Conservation (phyloP, 2,113 vertebrate genomes). For the Cichladusa arquata region DNA sequence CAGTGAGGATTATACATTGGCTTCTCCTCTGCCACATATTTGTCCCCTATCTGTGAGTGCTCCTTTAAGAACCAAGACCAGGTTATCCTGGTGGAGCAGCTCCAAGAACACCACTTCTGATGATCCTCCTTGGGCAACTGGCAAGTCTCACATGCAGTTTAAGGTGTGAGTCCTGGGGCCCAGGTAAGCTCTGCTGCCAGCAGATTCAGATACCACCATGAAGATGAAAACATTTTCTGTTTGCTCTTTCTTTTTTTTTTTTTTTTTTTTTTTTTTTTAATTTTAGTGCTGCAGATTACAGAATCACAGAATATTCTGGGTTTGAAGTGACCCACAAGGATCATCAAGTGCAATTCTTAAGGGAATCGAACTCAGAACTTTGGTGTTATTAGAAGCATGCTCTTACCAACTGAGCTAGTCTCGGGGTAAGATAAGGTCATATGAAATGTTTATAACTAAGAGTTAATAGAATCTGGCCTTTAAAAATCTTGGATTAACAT, state of each 20-base stretch:
- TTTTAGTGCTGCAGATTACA: too few relatives aligned
- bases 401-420: neutral
- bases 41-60: neutral
- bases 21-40: neutral
- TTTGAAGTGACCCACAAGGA: neutral
- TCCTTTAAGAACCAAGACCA: neutral
- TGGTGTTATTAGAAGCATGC: neutral
- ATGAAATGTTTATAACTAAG: neutral
- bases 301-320: neutral
- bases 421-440: neutral
- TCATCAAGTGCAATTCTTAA: neutral
- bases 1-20: neutral
- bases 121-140: neutral
- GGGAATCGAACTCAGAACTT: neutral
- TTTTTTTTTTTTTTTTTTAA: too few relatives aligned
- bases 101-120: neutral
- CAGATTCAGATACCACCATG: neutral
- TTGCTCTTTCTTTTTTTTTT: too few relatives aligned
- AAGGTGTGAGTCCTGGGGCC: neutral
- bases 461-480: neutral
- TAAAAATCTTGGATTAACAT: neutral
- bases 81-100: neutral
- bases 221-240: neutral
- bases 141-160: neutral
- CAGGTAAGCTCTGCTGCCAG: neutral